These are phyloP conservation scores for Sinocyclocheilus rhinocerous DNA, from an alignment of 2,113 vertebrate species.

Conservation along the genomic window DNA sequence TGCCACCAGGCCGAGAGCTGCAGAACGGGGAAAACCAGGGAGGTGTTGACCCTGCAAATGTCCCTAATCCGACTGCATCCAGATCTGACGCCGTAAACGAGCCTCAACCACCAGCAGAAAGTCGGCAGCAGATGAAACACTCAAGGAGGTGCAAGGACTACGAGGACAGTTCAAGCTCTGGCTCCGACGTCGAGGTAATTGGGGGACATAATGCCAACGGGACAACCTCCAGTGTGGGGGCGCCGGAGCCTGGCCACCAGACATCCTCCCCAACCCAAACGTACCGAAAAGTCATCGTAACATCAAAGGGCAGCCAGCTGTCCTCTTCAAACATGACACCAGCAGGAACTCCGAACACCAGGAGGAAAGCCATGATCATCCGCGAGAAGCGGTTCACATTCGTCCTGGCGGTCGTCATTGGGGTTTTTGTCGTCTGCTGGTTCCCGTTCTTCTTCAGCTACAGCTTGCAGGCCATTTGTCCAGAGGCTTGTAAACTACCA, in stretches of 20 bases:
- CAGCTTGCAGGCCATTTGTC: slow-evolving; percentile 83
- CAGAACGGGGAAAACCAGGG: slow-evolving; percentile 32
- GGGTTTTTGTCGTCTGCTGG: slow-evolving; percentile 90
- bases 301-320: slow-evolving; percentile 70
- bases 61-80: not conserved
- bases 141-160: not conserved
- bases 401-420: slow-evolving; percentile 88
- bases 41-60: not conserved
- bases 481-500: slow-evolving; percentile 76
- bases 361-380: slow-evolving; percentile 77
- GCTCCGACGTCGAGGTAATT: slow-evolving; percentile 62
- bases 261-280: slow-evolving; percentile 46
- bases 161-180: slow-evolving; percentile 60
- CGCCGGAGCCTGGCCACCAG: not conserved
- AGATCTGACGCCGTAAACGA: not conserved
- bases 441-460: slow-evolving; percentile 93
- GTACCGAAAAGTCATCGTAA: slow-evolving; percentile 71
- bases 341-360: too few species aligned
- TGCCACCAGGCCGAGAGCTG: not conserved
- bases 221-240: not conserved
- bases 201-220: slow-evolving; percentile 29
- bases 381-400: slow-evolving; percentile 90
- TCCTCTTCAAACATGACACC: too few species aligned
- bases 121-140: not conserved
- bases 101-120: not conserved